These are phyloP conservation scores for Falco punctatus DNA, from an alignment of 2,113 vertebrate species.

Conservation along the genomic window DNA sequence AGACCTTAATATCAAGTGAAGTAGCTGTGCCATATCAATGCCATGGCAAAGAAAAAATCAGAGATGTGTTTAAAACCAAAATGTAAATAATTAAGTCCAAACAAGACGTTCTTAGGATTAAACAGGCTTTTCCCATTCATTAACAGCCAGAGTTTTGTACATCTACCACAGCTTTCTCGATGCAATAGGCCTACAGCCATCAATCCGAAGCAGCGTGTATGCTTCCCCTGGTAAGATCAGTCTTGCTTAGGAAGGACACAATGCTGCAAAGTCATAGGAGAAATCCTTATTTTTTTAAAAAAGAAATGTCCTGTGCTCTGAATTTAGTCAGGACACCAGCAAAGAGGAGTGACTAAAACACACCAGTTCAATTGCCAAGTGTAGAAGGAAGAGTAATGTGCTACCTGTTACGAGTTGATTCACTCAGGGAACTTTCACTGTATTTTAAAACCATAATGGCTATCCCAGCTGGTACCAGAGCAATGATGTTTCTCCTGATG, in stretches of 20 bases:
- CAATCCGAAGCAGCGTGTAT: background rate
- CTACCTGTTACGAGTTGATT: background rate
- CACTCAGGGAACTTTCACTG: background rate
- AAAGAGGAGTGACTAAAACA: slow-evolving; percentile 6
- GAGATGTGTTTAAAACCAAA: background rate
- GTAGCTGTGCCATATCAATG: background rate
- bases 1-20: background rate
- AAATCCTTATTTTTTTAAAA: background rate
- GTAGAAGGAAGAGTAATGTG: slow-evolving; percentile 13
- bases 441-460: background rate
- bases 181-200: background rate
- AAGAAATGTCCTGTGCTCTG: background rate
- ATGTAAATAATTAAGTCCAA: background rate
- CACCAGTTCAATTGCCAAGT: background rate
- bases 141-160: background rate
- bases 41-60: background rate
- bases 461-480: background rate
- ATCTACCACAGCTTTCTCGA: background rate
- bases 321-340: slow-evolving; percentile 12
- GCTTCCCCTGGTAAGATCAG: background rate
- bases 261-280: background rate
- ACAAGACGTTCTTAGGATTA: background rate
- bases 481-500: background rate
- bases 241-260: background rate
- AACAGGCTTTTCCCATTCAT: background rate